phyloP scores from a whole-genome alignment of 2,797 vertebrate genomes.

The Moxostoma hubbsi region DNA sequence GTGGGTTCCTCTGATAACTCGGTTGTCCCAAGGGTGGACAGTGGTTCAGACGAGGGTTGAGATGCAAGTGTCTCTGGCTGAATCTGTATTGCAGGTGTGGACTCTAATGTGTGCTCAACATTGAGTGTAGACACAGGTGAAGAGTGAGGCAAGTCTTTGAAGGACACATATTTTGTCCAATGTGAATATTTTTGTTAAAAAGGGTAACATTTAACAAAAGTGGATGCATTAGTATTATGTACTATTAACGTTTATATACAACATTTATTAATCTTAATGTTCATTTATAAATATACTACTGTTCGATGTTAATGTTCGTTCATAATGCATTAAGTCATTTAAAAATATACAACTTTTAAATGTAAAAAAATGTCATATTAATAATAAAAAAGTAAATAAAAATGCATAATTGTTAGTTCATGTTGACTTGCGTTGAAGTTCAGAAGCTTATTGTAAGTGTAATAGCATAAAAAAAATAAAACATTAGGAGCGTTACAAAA shows the following conservation, averaged over 20 bases:
- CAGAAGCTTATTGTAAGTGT: no score
- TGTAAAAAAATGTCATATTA: no score
- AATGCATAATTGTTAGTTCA: neutral
- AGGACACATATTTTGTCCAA: neutral
- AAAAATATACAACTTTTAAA: no score
- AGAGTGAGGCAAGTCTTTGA: neutral
- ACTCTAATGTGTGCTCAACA: neutral
- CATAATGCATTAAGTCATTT: no score
- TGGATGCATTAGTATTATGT: no score
- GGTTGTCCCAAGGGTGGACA: conserved; percentile 14
- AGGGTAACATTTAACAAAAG: no score
- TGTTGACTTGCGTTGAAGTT: no score
- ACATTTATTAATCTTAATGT: no score
- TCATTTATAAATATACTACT: no score
- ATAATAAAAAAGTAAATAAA: neutral
- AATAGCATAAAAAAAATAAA: neutral
- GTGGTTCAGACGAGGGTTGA: neutral
- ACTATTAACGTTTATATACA: no score
- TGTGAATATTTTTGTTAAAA: neutral
- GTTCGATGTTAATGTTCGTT: no score
- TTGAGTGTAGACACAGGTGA: neutral
- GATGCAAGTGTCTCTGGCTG: conserved; percentile 16
- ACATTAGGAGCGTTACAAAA: neutral
- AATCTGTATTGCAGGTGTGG: conserved; percentile 3
- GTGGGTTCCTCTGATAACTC: conserved; percentile 31